These are phyloP conservation scores for Odontesthes bonariensis DNA, from an alignment of 2,113 vertebrate species.

Conservation along the genomic window DNA sequence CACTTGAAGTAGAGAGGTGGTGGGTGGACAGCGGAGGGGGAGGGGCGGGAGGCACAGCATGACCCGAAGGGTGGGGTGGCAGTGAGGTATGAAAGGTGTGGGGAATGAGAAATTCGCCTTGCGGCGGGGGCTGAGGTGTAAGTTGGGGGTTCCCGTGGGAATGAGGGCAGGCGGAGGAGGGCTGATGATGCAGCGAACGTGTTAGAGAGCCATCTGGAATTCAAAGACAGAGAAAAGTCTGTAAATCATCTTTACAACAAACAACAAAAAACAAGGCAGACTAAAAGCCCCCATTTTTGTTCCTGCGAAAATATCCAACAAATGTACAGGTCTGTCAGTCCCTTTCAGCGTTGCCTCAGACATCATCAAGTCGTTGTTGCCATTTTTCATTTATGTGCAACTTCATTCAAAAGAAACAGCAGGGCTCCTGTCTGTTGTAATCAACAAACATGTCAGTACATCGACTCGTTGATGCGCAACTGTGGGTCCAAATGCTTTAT, in stretches of 20 bases:
- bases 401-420: background rate
- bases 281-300: background rate
- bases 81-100: conserved; percentile 94
- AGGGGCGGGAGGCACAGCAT: conserved; percentile 87
- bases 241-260: background rate
- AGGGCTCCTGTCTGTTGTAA: no score
- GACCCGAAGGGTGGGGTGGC: conserved; percentile 89
- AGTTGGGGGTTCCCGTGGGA: conserved; percentile 93
- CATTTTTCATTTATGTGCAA: background rate
- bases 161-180: conserved; percentile 92
- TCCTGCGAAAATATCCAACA: background rate
- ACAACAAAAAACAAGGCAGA: background rate
- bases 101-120: conserved; percentile 95
- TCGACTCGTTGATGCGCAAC: no score
- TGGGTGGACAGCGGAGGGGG: conserved; percentile 90
- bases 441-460: no score
- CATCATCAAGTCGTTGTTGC: no score
- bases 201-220: conserved; percentile 90
- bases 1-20: conserved; percentile 87
- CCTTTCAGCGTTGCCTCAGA: no score
- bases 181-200: conserved; percentile 94
- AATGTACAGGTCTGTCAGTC: background rate
- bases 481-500: no score
- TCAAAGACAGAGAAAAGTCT: background rate
- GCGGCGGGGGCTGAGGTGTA: conserved; percentile 90